These are phyloP conservation scores for Gymnobelideus leadbeateri DNA, from an alignment of 2,113 vertebrate genomes.

Conservation along the genomic window DNA sequence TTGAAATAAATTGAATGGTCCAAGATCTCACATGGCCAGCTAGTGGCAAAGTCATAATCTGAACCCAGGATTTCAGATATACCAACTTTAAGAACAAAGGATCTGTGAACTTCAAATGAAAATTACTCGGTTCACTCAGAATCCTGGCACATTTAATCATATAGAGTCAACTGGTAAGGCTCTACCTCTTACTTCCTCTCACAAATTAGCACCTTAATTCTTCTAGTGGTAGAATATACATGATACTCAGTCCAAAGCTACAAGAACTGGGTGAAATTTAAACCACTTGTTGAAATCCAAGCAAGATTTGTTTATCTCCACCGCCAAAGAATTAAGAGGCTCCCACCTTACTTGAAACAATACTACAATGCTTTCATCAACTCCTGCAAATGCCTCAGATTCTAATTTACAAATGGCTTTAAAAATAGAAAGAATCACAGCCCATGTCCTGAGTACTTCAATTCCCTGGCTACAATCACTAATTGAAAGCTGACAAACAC, in stretches of 20 bases:
- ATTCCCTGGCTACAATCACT: conserved; percentile 43
- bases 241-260: conserved; percentile 5
- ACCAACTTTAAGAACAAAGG: neutral
- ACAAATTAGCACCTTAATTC: conserved; percentile 24
- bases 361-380: conserved; percentile 11
- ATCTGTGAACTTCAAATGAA: neutral
- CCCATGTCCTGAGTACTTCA: conserved; percentile 44
- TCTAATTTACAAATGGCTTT: conserved; percentile 25
- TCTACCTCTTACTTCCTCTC: conserved; percentile 2
- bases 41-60: neutral
- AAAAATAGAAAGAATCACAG: conserved; percentile 48
- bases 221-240: conserved; percentile 24
- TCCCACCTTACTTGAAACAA: neutral
- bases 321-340: neutral
- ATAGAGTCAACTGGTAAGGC: neutral
- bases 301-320: conserved; percentile 46
- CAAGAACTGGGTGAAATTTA: conserved; percentile 19
- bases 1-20: neutral
- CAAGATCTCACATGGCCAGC: neutral
- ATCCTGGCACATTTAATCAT: neutral
- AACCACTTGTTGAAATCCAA: conserved; percentile 46
- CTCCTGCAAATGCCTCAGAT: conserved; percentile 4
- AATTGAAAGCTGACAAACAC: conserved; percentile 55
- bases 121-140: neutral
- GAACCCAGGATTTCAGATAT: neutral